phyloP scores from a whole-genome alignment of 2,113 vertebrate species.

The Nyctibius bracteatus region DNA sequence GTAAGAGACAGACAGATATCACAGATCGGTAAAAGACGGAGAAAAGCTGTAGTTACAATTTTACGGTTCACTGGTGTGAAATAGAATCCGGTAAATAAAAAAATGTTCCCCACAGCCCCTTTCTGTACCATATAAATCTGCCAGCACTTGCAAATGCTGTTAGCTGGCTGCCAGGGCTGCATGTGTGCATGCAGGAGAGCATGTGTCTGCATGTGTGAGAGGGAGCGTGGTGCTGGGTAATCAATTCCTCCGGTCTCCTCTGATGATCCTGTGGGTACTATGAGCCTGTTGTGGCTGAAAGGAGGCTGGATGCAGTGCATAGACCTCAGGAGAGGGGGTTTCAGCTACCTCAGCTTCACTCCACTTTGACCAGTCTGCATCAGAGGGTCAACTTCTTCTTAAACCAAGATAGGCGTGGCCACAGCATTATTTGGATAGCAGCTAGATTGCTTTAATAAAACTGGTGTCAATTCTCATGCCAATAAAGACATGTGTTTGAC shows the following conservation, averaged over 20 bases:
- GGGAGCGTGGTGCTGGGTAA: rapidly evolving
- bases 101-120: not conserved
- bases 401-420: rapidly evolving
- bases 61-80: constrained; percentile 47
- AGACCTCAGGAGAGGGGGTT: not conserved
- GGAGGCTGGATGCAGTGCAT: not conserved
- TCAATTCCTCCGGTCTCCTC: not conserved
- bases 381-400: not conserved
- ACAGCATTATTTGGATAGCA: not conserved
- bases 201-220: rapidly evolving
- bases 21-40: not conserved
- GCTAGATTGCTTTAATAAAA: not conserved
- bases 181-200: not conserved
- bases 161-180: not conserved
- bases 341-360: not conserved
- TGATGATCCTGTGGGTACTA: not conserved
- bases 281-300: not conserved
- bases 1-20: not conserved
- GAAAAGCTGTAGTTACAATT: constrained; percentile 43
- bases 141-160: not conserved
- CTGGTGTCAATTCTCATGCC: rapidly evolving
- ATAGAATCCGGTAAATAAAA: constrained; percentile 37
- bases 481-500: not conserved
- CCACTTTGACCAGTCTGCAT: not conserved
- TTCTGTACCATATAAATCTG: not conserved